These are phyloP conservation scores for Sinosuthora webbiana DNA, from an alignment of 2,113 vertebrate species.

Conservation along the genomic window DNA sequence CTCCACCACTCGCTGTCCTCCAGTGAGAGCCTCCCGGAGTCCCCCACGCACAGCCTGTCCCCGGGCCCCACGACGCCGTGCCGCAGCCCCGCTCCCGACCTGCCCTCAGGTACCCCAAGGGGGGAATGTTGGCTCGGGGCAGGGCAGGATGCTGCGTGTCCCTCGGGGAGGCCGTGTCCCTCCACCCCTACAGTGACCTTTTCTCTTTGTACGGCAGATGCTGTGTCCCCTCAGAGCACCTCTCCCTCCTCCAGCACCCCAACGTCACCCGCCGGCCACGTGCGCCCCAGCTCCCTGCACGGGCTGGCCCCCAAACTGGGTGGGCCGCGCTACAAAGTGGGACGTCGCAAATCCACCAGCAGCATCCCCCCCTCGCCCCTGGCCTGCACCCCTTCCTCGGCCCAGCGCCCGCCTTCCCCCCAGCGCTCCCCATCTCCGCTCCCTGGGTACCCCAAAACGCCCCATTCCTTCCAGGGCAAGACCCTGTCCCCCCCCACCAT, in stretches of 20 bases:
- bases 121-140: not conserved
- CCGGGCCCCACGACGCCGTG: conserved; percentile 86
- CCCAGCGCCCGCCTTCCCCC: conserved; percentile 84
- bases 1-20: conserved; percentile 95
- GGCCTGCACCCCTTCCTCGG: conserved; percentile 83
- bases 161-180: not conserved
- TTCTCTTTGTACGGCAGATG: conserved; percentile 74
- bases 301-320: conserved; percentile 89
- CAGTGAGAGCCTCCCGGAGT: conserved; percentile 93
- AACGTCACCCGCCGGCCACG: conserved; percentile 88
- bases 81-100: conserved; percentile 86
- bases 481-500: conserved; percentile 87
- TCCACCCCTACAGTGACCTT: not conserved
- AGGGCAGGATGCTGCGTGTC: not conserved
- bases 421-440: conserved; percentile 87
- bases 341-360: conserved; percentile 95
- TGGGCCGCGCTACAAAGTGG: conserved; percentile 86
- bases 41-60: conserved; percentile 94
- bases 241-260: conserved; percentile 93
- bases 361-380: conserved; percentile 95
- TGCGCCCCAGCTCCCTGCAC: conserved; percentile 92
- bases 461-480: conserved; percentile 82
- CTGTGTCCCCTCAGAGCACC: conserved; percentile 84
- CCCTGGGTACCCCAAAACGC: conserved; percentile 78
- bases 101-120: conserved; percentile 71